Conservation (phyloP, 2,888 invertebrate species). For the Pachymerium ferrugineum region DNA sequence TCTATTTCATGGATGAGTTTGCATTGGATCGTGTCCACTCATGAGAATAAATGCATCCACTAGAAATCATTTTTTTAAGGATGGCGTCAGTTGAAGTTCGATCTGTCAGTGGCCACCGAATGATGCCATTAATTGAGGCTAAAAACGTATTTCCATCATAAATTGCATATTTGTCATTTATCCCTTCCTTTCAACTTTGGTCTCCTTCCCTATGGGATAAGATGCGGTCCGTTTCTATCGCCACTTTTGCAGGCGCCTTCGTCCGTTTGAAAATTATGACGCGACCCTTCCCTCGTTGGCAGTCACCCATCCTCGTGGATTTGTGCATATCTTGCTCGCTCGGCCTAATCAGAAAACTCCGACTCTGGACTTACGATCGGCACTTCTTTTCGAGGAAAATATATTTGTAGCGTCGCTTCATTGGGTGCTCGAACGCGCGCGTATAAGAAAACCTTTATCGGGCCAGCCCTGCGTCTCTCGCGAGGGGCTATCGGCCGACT, state of each 20-base stretch:
- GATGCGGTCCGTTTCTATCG: conserved; percentile 13
- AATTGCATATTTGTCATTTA: conserved; percentile 23
- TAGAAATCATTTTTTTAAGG: background rate
- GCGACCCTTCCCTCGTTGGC: conserved; percentile 27
- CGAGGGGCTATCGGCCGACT: conserved; percentile 27
- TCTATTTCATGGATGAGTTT: background rate
- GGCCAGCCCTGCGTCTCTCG: background rate
- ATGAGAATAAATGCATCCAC: conserved; percentile 7
- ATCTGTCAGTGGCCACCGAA: conserved; percentile 22
- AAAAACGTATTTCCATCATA: conserved; percentile 27
- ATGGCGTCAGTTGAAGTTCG: background rate
- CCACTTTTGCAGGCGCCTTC: conserved; percentile 18
- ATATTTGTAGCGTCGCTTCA: conserved; percentile 27
- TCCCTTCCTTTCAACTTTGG: background rate
- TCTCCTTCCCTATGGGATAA: background rate
- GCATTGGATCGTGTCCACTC: conserved; percentile 25
- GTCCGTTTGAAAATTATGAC: conserved; percentile 14
- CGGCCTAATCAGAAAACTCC: conserved; percentile 24
- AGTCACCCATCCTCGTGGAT: conserved; percentile 27
- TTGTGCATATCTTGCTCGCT: conserved; percentile 21
- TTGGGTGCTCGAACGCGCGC: conserved; percentile 25
- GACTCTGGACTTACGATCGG: conserved; percentile 25
- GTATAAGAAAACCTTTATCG: conserved; percentile 22
- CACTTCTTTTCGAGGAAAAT: conserved; percentile 27
- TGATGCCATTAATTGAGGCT: conserved; percentile 10